These are phyloP conservation scores for Ochropacha duplaris DNA, from an alignment of 2,888 invertebrate species.

Conservation along the genomic window DNA sequence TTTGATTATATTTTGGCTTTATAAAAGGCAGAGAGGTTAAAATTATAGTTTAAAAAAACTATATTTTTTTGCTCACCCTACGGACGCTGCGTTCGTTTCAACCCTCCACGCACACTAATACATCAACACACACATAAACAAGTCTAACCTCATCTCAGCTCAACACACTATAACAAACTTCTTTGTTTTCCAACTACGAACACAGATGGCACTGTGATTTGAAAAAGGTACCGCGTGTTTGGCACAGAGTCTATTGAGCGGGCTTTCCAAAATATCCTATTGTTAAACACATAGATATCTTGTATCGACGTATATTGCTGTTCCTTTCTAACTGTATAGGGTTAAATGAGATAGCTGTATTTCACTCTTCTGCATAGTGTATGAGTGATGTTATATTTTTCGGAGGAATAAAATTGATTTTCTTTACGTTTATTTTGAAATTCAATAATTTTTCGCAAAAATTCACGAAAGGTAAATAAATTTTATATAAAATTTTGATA, in stretches of 20 bases:
- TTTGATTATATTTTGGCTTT: no score
- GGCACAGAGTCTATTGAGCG: slow-evolving; percentile 32
- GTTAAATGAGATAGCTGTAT: slow-evolving; percentile 14
- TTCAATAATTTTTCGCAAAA: neutral
- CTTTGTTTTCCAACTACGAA: slow-evolving; percentile 34
- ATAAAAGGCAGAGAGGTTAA: neutral
- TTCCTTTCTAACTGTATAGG: slow-evolving; percentile 27
- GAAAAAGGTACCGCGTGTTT: slow-evolving; percentile 21
- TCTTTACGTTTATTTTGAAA: neutral
- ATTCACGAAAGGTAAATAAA: neutral
- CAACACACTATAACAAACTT: slow-evolving; percentile 27
- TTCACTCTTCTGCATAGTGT: slow-evolving; percentile 32
- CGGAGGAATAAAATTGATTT: slow-evolving; percentile 28
- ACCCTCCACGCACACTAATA: slow-evolving; percentile 52
- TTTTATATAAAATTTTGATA: neutral
- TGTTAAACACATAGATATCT: slow-evolving; percentile 37
- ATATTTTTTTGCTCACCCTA: slow-evolving; percentile 46
- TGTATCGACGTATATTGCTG: slow-evolving; percentile 38
- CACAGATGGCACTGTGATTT: slow-evolving; percentile 43
- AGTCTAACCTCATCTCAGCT: slow-evolving; percentile 17
- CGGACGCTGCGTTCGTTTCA: slow-evolving; percentile 63
- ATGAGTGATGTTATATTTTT: slow-evolving; percentile 39
- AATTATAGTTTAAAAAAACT: slow-evolving; percentile 1
- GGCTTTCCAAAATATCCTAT: slow-evolving; percentile 25
- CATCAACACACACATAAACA: slow-evolving; percentile 31